phyloP scores from a whole-genome alignment of 1,140 invertebrate genomes.

The Aphidius ervi region DNA sequence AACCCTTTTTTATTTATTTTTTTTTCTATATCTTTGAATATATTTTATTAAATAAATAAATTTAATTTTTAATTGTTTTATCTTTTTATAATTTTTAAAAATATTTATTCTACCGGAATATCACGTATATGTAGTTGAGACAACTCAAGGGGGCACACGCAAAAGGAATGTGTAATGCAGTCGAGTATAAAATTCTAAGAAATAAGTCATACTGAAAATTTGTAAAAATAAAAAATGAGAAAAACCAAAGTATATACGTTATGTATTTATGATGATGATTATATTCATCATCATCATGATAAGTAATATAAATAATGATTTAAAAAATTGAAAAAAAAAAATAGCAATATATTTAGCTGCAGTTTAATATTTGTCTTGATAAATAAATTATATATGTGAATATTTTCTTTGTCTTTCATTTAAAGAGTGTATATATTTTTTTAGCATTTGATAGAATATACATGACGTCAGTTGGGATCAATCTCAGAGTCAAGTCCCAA shows the following conservation, averaged over 20 bases:
- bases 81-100: too few species aligned
- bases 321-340: too few species aligned
- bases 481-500: conserved; percentile 50
- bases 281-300: too few species aligned
- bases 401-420: conserved; percentile 5
- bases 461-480: conserved; percentile 49
- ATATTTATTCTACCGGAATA: too few species aligned
- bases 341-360: too few species aligned
- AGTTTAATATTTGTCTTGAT: not conserved
- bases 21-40: too few species aligned
- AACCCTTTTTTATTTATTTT: too few species aligned
- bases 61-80: too few species aligned
- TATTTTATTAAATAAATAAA: too few species aligned
- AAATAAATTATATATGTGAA: not conserved
- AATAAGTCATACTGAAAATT: conserved; percentile 1
- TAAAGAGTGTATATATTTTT: not conserved
- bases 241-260: not conserved
- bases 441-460: conserved; percentile 9
- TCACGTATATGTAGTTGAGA: too few species aligned
- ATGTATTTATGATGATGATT: too few species aligned
- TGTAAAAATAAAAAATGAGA: not conserved
- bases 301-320: too few species aligned
- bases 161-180: conserved; percentile 7
- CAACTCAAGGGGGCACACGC: not conserved
- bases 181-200: not conserved